Percentiles rank a stretch among this genome's conserved stretches.
These are phyloP conservation scores for Lochmaea capreae DNA, from an alignment of 2,888 invertebrate genomes.

Conservation along the genomic window DNA sequence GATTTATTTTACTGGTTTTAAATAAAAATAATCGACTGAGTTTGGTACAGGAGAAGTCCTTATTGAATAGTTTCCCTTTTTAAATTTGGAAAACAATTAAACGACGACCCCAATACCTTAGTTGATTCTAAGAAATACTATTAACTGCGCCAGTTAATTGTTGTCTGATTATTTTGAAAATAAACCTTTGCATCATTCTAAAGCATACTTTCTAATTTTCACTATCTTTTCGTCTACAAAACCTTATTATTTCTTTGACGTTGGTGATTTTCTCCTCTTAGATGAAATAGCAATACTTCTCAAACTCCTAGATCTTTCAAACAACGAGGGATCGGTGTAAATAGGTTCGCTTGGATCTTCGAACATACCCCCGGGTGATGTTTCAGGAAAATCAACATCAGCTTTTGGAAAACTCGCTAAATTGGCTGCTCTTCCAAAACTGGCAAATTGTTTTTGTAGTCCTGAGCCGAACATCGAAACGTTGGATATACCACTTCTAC, in stretches of 20 bases:
- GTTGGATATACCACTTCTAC: slow-evolving; percentile 67
- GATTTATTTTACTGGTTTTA: too few species aligned
- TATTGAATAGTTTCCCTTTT: too few species aligned
- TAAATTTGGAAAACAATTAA: too few species aligned
- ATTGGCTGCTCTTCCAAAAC: slow-evolving; percentile 56
- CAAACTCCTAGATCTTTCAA: slow-evolving; percentile 84
- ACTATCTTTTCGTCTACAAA: slow-evolving; percentile 13
- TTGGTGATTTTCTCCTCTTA: slow-evolving; percentile 57
- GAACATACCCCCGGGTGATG: slow-evolving; percentile 67
- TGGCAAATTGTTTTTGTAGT: slow-evolving; percentile 72
- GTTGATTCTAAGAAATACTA: background rate
- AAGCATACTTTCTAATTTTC: slow-evolving; percentile 5
- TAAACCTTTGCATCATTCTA: background rate
- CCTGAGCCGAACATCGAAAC: slow-evolving; percentile 77
- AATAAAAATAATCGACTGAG: too few species aligned
- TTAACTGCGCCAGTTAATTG: background rate
- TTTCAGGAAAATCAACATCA: slow-evolving; percentile 57
- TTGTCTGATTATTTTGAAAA: background rate
- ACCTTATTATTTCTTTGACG: slow-evolving; percentile 40
- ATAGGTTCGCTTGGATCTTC: slow-evolving; percentile 94
- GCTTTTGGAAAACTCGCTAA: slow-evolving; percentile 59
- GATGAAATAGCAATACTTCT: slow-evolving; percentile 72
- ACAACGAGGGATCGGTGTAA: slow-evolving; percentile 91
- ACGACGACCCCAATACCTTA: slow-evolving; percentile 5
- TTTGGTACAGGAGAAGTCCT: too few species aligned